Percentiles rank a stretch among this genome's conserved stretches.
These are phyloP conservation scores for Diadegma fenestrale DNA, from an alignment of 2,888 invertebrate species.

Conservation along the genomic window DNA sequence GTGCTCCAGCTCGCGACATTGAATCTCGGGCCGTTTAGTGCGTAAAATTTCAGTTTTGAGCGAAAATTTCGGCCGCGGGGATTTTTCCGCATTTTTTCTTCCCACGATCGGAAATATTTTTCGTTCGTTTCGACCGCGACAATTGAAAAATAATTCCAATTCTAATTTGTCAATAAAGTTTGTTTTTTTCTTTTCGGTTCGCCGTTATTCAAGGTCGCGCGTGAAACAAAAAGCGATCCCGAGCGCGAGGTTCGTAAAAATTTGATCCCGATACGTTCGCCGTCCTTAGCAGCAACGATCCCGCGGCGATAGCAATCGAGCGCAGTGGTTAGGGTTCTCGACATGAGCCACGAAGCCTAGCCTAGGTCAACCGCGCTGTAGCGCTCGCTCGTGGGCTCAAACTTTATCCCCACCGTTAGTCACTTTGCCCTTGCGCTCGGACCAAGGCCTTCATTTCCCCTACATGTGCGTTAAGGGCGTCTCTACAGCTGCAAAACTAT, in stretches of 20 bases:
- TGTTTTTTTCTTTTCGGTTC: not conserved
- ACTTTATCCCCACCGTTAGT: conserved; percentile 1
- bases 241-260: not conserved
- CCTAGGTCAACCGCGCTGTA: conserved; percentile 69
- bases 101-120: too few relatives aligned
- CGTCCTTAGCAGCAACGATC: not conserved
- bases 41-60: too few relatives aligned
- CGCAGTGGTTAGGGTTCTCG: conserved; percentile 10
- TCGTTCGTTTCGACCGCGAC: too few relatives aligned
- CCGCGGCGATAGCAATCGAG: not conserved
- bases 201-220: not conserved
- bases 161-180: not conserved
- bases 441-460: conserved; percentile 23
- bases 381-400: conserved; percentile 9
- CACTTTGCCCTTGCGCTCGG: conserved; percentile 38
- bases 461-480: conserved; percentile 27
- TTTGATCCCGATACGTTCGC: not conserved
- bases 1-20: too few relatives aligned
- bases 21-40: too few relatives aligned
- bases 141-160: too few relatives aligned
- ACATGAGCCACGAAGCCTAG: conserved; percentile 53
- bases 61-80: too few relatives aligned
- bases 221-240: not conserved
- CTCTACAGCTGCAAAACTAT: not conserved
- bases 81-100: too few relatives aligned